Evolutionary conservation across 2,797 vertebrate genomes (phyloP).

Genomic region (Cephalopachus bancanus): DNA sequence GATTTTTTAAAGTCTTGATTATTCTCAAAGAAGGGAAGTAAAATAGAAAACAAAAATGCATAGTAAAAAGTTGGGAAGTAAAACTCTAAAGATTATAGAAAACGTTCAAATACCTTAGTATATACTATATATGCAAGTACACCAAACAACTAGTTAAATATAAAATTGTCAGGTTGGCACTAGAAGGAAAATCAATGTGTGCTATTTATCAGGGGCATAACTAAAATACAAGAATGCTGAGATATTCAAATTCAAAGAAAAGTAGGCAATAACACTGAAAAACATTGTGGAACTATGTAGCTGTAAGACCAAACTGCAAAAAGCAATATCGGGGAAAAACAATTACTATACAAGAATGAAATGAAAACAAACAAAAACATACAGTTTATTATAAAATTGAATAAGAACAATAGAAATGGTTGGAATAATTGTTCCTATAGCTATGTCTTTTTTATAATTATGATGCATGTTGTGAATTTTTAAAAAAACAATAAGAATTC

Average conservation of each 20-base stretch:
- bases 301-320: background rate
- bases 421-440: background rate
- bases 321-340: background rate
- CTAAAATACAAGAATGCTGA: background rate
- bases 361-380: background rate
- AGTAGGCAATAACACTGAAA: background rate
- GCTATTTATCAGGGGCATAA: background rate
- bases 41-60: background rate
- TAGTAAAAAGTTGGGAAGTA: background rate
- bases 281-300: background rate
- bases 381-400: background rate
- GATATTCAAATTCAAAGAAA: background rate
- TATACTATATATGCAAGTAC: background rate
- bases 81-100: background rate
- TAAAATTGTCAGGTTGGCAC: background rate
- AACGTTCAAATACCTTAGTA: background rate
- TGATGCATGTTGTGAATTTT: background rate
- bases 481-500: background rate
- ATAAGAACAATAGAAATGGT: background rate
- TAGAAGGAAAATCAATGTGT: background rate
- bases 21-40: background rate
- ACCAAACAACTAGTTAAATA: background rate
- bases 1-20: background rate
- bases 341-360: background rate
- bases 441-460: background rate